These are phyloP conservation scores for Acrossocheilus fasciatus DNA, from an alignment of 2,797 vertebrate genomes.

Conservation along the genomic window DNA sequence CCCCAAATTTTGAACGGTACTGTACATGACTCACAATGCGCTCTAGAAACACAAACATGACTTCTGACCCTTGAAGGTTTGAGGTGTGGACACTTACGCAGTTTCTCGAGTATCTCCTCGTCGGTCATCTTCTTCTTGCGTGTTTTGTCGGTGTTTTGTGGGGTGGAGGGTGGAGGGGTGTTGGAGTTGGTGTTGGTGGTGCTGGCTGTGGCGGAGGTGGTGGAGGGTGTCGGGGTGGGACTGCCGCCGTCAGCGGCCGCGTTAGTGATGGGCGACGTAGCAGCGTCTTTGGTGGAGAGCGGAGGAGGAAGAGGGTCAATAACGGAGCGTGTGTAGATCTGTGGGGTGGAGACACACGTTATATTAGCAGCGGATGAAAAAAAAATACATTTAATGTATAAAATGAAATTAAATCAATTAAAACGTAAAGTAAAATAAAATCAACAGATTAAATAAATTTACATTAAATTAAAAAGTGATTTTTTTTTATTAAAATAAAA, in stretches of 20 bases:
- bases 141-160: constrained; percentile 84
- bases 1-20: no score
- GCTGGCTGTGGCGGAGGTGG: constrained; percentile 71
- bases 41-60: not conserved
- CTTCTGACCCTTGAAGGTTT: no score
- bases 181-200: constrained; percentile 55
- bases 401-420: not conserved
- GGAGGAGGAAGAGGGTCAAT: constrained; percentile 88
- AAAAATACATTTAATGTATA: not conserved
- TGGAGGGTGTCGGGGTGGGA: constrained; percentile 70
- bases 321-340: constrained; percentile 96
- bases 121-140: constrained; percentile 99
- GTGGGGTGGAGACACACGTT: constrained; percentile 21
- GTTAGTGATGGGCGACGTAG: constrained; percentile 85
- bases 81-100: constrained; percentile 79
- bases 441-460: not conserved
- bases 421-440: no score
- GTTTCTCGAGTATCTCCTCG: constrained; percentile 96
- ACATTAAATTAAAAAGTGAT: not conserved
- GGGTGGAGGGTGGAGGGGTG: constrained; percentile 71
- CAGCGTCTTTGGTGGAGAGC: constrained; percentile 86
- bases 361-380: not conserved
- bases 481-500: not conserved
- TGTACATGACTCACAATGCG: no score
- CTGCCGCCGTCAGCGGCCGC: constrained; percentile 70